Evolutionary conservation across 2,888 invertebrate species (phyloP).

Genomic region (Sinopyrophorus schimmeli): DNA sequence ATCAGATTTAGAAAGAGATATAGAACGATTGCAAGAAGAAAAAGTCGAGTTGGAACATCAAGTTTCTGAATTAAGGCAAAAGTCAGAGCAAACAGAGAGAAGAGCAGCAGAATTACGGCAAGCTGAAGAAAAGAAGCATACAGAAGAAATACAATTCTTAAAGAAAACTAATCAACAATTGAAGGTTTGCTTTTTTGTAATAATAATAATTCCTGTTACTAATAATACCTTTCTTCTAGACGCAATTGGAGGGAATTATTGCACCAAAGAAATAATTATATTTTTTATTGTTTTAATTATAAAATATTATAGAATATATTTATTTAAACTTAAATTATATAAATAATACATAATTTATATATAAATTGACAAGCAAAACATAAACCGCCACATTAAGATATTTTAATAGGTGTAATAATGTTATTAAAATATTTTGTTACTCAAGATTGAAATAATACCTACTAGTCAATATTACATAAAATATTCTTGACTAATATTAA

Average conservation of each 20-base stretch:
- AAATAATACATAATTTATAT: slow-evolving; percentile 32
- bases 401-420: slow-evolving; percentile 17
- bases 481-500: slow-evolving; percentile 45
- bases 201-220: neutral
- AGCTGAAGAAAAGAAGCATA: slow-evolving; percentile 90
- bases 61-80: slow-evolving; percentile 65
- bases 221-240: slow-evolving; percentile 63
- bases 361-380: slow-evolving; percentile 36
- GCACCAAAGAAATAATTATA: slow-evolving; percentile 82
- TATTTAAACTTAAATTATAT: slow-evolving; percentile 30
- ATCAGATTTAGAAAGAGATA: slow-evolving; percentile 75
- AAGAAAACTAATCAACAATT: slow-evolving; percentile 94
- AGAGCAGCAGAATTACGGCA: slow-evolving; percentile 80
- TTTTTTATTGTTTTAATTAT: neutral
- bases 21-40: slow-evolving; percentile 69
- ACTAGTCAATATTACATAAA: slow-evolving; percentile 40
- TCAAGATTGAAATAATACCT: slow-evolving; percentile 20
- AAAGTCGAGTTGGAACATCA: slow-evolving; percentile 67
- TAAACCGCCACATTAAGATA: slow-evolving; percentile 35
- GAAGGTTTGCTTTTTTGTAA: slow-evolving; percentile 72
- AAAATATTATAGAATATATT: slow-evolving; percentile 32
- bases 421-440: slow-evolving; percentile 25
- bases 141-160: slow-evolving; percentile 87
- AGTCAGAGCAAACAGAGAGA: slow-evolving; percentile 81
- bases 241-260: slow-evolving; percentile 92